phyloP scores from a whole-genome alignment of 1,140 invertebrate species.

The Proales similis region DNA sequence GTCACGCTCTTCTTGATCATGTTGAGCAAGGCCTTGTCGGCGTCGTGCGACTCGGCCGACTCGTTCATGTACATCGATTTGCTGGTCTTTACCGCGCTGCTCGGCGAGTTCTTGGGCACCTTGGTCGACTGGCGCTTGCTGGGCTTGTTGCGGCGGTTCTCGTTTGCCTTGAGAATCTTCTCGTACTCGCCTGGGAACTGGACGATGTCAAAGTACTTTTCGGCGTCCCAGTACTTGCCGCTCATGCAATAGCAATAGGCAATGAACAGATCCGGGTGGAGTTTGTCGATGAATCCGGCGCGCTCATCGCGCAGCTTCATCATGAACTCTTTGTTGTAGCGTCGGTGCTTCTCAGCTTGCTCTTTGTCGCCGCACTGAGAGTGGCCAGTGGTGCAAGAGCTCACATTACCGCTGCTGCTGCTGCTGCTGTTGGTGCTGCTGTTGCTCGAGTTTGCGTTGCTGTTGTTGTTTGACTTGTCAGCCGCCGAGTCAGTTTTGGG shows the following conservation, averaged over 20 bases:
- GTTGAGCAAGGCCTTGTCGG: too few relatives aligned
- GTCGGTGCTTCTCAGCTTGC: constrained; percentile 2
- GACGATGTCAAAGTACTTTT: constrained; percentile 36
- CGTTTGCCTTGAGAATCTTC: neutral
- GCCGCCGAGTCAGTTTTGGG: neutral
- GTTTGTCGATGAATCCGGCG: constrained; percentile 6
- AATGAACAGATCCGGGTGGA: constrained; percentile 23
- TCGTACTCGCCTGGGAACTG: constrained; percentile 31
- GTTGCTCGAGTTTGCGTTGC: neutral
- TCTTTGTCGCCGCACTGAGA: too few relatives aligned
- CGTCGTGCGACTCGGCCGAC: neutral
- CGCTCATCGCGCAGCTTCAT: constrained; percentile 1
- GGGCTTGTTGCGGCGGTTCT: neutral
- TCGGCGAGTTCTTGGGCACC: too few relatives aligned
- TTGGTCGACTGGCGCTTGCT: neutral
- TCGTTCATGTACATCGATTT: neutral
- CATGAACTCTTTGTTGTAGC: constrained; percentile 36
- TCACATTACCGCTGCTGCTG: neutral
- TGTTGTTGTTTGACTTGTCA: neutral
- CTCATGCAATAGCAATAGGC: constrained; percentile 35
- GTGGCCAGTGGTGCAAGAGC: neutral
- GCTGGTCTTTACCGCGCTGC: neutral
- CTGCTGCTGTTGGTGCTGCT: neutral
- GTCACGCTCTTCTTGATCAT: too few relatives aligned
- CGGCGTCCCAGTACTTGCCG: constrained; percentile 32